phyloP scores from a whole-genome alignment of 37 sponge, comb jelly and placozoan genomes.

The Halichondria panicea region DNA sequence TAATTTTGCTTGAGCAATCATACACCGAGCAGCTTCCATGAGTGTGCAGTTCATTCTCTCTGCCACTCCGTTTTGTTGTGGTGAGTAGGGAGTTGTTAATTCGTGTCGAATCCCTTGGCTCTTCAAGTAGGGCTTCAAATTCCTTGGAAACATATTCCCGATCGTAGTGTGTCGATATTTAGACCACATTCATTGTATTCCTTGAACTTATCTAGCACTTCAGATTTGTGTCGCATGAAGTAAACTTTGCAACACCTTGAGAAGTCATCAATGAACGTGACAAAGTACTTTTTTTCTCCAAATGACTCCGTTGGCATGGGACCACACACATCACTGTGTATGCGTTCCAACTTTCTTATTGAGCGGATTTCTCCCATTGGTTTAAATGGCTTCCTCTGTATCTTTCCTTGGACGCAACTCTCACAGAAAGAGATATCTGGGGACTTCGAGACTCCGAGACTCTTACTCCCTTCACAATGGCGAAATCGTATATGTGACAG shows the following conservation, averaged over 20 bases:
- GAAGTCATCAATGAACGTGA: constrained; percentile 63
- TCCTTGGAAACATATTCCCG: constrained; percentile 55
- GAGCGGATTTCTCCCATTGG: constrained; percentile 35
- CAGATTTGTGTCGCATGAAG: constrained; percentile 49
- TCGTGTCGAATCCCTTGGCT: constrained; percentile 20
- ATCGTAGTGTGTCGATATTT: constrained; percentile 24
- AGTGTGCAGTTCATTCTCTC: constrained; percentile 57
- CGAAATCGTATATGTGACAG: too few species aligned
- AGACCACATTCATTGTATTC: constrained; percentile 52
- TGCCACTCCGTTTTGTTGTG: constrained; percentile 54
- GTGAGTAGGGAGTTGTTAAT: constrained; percentile 40
- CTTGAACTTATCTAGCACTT: constrained; percentile 53
- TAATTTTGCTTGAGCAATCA: constrained; percentile 56
- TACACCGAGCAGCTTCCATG: constrained; percentile 40
- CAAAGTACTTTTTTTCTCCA: constrained; percentile 59
- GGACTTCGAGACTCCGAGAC: too few species aligned
- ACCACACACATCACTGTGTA: constrained; percentile 59
- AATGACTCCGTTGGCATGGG: constrained; percentile 56
- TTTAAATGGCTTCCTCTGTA: constrained; percentile 20
- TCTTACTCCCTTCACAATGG: too few species aligned
- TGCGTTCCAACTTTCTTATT: constrained; percentile 17
- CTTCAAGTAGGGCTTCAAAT: constrained; percentile 39
- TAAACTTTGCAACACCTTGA: constrained; percentile 43
- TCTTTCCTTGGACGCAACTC: constrained; percentile 49
- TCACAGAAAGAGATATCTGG: too few species aligned